Conservation (phyloP, 2,113 vertebrate species). For the Psammodynastes pulverulentus region DNA sequence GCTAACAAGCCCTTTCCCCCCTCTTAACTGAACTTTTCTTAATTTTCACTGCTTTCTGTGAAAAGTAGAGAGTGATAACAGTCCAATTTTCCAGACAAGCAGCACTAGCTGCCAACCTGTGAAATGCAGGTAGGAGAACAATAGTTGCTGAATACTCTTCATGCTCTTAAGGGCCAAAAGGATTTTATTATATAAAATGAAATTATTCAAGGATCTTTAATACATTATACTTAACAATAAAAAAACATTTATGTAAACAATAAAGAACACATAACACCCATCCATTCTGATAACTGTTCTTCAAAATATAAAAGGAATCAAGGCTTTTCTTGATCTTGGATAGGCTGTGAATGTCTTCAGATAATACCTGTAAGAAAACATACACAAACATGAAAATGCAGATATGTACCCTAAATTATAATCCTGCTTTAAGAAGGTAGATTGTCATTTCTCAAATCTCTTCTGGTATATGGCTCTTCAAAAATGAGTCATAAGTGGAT, state of each 20-base stretch:
- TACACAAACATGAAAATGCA: slow-evolving; percentile 41
- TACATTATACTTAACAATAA: slow-evolving; percentile 30
- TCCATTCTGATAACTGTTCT: slow-evolving; percentile 25
- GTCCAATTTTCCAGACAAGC: background rate
- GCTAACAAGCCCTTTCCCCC: background rate
- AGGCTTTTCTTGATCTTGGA: slow-evolving; percentile 82
- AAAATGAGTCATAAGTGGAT: background rate
- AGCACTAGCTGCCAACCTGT: background rate
- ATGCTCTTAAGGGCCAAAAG: background rate
- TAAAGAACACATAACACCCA: slow-evolving; percentile 39
- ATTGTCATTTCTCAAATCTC: background rate
- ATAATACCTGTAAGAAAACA: slow-evolving; percentile 81
- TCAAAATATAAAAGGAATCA: slow-evolving; percentile 89
- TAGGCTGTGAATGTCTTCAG: slow-evolving; percentile 82
- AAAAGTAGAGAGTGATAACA: background rate
- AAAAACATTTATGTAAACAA: slow-evolving; percentile 24
- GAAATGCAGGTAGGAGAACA: background rate
- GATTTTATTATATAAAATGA: background rate
- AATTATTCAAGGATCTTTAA: slow-evolving; percentile 7
- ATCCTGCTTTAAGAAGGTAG: slow-evolving; percentile 33
- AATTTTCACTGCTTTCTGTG: background rate
- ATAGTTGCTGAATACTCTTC: fast-evolving
- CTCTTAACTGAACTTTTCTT: background rate
- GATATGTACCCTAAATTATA: background rate
- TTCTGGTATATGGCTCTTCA: background rate